Conservation (phyloP, 1,140 invertebrate species). For the Papilio glaucus region DNA sequence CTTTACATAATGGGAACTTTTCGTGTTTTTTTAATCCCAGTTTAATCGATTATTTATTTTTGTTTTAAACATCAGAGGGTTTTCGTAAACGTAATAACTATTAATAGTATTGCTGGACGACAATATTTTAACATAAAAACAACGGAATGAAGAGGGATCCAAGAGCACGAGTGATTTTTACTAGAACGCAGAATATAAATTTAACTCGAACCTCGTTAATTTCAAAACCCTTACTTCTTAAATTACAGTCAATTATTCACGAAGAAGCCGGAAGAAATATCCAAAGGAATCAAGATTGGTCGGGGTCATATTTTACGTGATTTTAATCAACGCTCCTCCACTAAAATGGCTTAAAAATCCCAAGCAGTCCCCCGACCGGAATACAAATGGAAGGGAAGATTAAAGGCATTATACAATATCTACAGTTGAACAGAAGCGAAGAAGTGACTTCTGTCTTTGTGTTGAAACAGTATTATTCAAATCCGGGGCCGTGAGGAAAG, state of each 20-base stretch:
- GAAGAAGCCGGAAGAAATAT: conserved; percentile 26
- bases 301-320: conserved; percentile 32
- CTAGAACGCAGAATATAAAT: conserved; percentile 1
- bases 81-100: too few relatives aligned
- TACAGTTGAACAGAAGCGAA: conserved; percentile 19
- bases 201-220: conserved; percentile 15
- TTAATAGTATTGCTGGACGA: too few relatives aligned
- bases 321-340: conserved; percentile 36
- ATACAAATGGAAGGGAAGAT: conserved; percentile 40
- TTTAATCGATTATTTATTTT: too few relatives aligned
- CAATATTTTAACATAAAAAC: too few relatives aligned
- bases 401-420: conserved; percentile 45
- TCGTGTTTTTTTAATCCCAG: too few relatives aligned
- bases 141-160: background rate
- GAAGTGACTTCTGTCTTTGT: conserved; percentile 46
- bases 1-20: too few relatives aligned
- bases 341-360: conserved; percentile 37
- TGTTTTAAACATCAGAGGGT: too few relatives aligned
- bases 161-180: background rate
- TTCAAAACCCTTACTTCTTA: conserved; percentile 11
- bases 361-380: conserved; percentile 12
- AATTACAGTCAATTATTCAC: conserved; percentile 26
- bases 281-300: conserved; percentile 25
- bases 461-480: conserved; percentile 69
- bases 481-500: conserved; percentile 55